phyloP scores from a whole-genome alignment of 1,140 invertebrate species.

The Drosophila orosa region DNA sequence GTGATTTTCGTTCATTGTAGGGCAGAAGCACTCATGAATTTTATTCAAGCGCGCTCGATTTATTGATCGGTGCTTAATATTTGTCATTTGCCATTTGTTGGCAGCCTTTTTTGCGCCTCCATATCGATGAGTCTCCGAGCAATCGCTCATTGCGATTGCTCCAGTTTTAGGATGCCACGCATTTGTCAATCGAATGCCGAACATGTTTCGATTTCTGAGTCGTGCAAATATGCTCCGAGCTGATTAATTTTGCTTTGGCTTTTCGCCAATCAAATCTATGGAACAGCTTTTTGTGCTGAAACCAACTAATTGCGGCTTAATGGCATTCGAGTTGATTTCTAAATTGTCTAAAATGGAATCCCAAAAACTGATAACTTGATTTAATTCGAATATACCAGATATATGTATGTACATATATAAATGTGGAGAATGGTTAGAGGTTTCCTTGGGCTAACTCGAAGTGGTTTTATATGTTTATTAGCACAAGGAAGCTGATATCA shows the following conservation, averaged over 20 bases:
- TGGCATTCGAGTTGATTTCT: slow-evolving; percentile 28
- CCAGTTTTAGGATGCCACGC: slow-evolving; percentile 69
- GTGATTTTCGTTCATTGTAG: slow-evolving; percentile 22
- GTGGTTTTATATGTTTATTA: slow-evolving; percentile 7
- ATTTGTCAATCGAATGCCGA: slow-evolving; percentile 76
- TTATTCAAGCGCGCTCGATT: slow-evolving; percentile 44
- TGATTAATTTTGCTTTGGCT: slow-evolving; percentile 53
- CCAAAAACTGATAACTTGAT: slow-evolving; percentile 31
- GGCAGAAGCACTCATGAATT: slow-evolving; percentile 37
- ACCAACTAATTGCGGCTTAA: slow-evolving; percentile 51
- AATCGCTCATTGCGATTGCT: slow-evolving; percentile 58
- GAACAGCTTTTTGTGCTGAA: slow-evolving; percentile 36
- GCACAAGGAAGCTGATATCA: slow-evolving; percentile 11
- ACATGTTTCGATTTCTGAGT: slow-evolving; percentile 60
- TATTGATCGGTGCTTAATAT: slow-evolving; percentile 45
- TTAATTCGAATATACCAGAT: not conserved
- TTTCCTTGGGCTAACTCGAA: not conserved
- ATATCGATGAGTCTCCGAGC: slow-evolving; percentile 27
- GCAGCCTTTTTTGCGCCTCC: slow-evolving; percentile 35
- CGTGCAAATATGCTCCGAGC: slow-evolving; percentile 62
- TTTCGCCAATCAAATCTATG: slow-evolving; percentile 27
- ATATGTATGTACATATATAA: not conserved
- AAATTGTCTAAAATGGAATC: slow-evolving; percentile 27
- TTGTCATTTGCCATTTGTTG: slow-evolving; percentile 69
- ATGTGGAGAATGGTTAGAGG: slow-evolving; percentile 1